phyloP scores from a whole-genome alignment of 2,113 vertebrate genomes.

The Pygoscelis adeliae region DNA sequence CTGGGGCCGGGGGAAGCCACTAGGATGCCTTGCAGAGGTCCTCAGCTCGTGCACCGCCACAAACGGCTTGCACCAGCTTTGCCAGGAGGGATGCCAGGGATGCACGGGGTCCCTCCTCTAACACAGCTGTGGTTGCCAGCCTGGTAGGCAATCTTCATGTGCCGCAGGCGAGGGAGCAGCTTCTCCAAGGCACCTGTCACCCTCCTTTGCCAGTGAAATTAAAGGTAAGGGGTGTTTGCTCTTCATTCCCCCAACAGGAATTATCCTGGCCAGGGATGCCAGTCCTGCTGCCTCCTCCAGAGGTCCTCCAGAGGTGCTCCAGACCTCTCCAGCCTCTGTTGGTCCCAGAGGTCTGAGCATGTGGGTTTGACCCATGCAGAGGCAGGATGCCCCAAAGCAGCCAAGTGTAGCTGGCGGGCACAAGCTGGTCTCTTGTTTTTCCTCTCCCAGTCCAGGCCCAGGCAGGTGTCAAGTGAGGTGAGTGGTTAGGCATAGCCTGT shows the following conservation, averaged over 20 bases:
- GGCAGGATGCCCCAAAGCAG: background rate
- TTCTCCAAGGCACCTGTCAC: background rate
- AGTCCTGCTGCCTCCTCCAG: background rate
- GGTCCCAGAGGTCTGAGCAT: background rate
- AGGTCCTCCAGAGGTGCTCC: background rate
- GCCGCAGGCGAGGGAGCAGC: background rate
- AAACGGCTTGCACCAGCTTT: accelerated
- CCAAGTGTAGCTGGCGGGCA: background rate
- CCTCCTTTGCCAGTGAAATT: background rate
- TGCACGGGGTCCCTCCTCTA: background rate
- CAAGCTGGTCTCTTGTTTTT: background rate
- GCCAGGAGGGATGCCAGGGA: background rate
- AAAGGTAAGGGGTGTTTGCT: background rate
- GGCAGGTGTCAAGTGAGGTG: background rate
- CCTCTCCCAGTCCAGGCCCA: background rate
- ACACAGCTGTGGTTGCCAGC: background rate
- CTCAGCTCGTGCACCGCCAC: accelerated
- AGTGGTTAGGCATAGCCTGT: background rate
- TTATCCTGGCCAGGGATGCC: background rate
- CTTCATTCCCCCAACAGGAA: background rate
- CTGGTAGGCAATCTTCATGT: background rate
- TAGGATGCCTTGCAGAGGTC: background rate
- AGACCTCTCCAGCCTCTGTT: background rate
- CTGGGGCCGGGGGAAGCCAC: accelerated
- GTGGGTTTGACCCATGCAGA: accelerated